Evolutionary conservation across 1,140 invertebrate species (phyloP), one percentile per base, ranked within the genome.

Genomic region (Nymphalis io): DNA sequence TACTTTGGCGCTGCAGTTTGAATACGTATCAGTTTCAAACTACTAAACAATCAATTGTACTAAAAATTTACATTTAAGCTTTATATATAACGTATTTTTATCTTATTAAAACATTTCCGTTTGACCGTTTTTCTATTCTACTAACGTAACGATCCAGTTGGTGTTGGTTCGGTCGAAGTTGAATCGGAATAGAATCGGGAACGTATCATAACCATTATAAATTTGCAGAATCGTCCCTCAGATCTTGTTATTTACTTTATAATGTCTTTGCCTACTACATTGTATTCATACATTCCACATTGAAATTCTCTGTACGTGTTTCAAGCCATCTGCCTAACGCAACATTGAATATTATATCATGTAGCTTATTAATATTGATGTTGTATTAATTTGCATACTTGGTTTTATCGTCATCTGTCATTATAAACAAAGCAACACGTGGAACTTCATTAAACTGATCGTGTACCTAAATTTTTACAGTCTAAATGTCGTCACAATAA

Each of bases 351-450:
- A 51, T 51, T 51, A 65, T 65, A 66, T 66, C 53, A 46, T 42
- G 21, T 57, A 39, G 20, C 39, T 66, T 66, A 66, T 66, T 66
- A 66, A 67, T 67, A 67, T 67, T 67, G 57, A 67, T 67, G 65
- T 60, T 16, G 57, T 46, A 60, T 48, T 48, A 23, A 67, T 67
- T 67, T 67, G 58, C 55, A 67, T 67, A 27, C 51, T 42, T 21
- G 40, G 62, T 64, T 64, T 64, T 64, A 64, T 64, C 55, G 48
- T 64, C 51, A 57, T 53, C 33, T 64, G 51, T 5, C 27, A 38
- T 55, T 64, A 57, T 57, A 27, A 57, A 64, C 51, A 64, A 57
- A 42, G 6, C 3, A 46, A 51, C 46, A 39, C 57, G 57, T 40
- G 13, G 38, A 18, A 3, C 15, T 12, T 20, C 16, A 59, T 33